Percentiles rank a stretch among this genome's conserved stretches.
Evolutionary conservation across 2,113 vertebrate genomes (phyloP).

Genomic region (Leptosomus discolor): DNA sequence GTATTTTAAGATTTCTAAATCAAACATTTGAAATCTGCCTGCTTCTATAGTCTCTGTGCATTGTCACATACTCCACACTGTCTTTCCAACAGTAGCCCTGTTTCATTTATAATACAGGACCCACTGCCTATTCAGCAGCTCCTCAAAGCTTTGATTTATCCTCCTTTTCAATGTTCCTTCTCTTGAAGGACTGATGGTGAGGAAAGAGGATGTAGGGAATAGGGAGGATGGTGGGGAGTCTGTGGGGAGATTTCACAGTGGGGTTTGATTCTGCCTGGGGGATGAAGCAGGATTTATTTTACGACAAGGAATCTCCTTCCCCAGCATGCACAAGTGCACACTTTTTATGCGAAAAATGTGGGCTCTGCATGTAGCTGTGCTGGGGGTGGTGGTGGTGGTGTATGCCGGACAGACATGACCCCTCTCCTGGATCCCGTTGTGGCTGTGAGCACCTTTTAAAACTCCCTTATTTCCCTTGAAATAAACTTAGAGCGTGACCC

Average conservation of each 20-base stretch:
- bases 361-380: not conserved
- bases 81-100: not conserved
- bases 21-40: not conserved
- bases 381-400: accelerated
- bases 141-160: not conserved
- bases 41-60: not conserved
- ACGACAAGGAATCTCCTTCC: not conserved
- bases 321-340: not conserved
- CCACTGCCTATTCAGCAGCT: not conserved
- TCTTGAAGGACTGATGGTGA: not conserved
- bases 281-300: not conserved
- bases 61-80: not conserved
- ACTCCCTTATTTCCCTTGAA: not conserved
- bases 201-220: not conserved
- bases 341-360: not conserved
- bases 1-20: not conserved
- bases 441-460: not conserved
- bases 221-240: not conserved
- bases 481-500: not conserved
- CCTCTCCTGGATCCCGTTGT: not conserved
- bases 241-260: not conserved
- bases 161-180: not conserved
- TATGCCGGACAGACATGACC: not conserved
- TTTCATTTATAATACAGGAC: not conserved
- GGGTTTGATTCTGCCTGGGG: not conserved